phyloP scores from a whole-genome alignment of 1,140 invertebrate species.

The Megalopta genalis region DNA sequence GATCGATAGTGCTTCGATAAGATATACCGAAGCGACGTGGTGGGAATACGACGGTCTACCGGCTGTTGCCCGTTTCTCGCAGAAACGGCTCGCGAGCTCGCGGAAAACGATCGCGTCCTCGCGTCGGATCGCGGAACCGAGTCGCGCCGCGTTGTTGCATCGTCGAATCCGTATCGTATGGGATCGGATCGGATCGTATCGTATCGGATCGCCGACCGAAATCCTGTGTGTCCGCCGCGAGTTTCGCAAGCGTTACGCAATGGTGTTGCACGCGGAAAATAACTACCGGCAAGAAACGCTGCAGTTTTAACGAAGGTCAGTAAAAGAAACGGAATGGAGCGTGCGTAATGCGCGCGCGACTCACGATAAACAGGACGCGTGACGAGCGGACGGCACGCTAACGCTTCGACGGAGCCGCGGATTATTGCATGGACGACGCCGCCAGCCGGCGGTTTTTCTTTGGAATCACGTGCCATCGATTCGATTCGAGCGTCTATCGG shows the following conservation, averaged over 20 bases:
- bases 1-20: conserved; percentile 13
- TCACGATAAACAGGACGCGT: conserved; percentile 20
- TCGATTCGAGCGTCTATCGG: conserved; percentile 36
- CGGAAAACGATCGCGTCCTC: too few species aligned
- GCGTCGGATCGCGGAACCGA: too few species aligned
- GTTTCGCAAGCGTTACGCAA: conserved; percentile 39
- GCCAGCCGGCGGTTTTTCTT: not conserved
- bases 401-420: conserved; percentile 6
- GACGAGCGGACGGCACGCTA: conserved; percentile 8
- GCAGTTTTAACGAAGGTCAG: conserved; percentile 43
- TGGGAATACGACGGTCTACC: too few species aligned
- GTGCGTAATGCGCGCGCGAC: not conserved
- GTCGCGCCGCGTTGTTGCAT: too few species aligned
- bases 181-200: not conserved
- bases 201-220: not conserved
- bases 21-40: not conserved
- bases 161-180: too few species aligned
- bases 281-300: conserved; percentile 18
- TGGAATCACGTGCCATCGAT: conserved; percentile 45
- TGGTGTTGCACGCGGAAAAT: conserved; percentile 21
- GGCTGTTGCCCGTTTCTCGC: too few species aligned
- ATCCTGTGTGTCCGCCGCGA: not conserved
- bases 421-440: conserved; percentile 14
- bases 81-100: too few species aligned
- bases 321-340: conserved; percentile 24